Conservation (phyloP, 2,113 vertebrate genomes). For the Percina caprodes region DNA sequence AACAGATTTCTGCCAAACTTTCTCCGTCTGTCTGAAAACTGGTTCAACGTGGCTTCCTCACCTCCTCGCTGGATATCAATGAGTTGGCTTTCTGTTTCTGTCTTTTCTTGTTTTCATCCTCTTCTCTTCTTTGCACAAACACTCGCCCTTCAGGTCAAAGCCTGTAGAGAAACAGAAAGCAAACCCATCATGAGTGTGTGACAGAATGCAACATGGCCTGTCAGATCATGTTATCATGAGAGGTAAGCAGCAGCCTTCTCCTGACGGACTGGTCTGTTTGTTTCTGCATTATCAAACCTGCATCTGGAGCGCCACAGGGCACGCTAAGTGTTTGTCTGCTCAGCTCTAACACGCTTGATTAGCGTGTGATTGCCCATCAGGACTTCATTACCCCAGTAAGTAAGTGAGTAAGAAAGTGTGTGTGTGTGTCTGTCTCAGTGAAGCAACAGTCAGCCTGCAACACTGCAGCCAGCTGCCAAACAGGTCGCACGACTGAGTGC, state of each 20-base stretch:
- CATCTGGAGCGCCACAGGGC: constrained; percentile 30
- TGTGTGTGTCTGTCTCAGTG: neutral
- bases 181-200: constrained; percentile 23
- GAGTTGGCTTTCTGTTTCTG: neutral
- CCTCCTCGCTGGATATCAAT: neutral
- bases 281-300: neutral
- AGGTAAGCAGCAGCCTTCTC: constrained; percentile 45
- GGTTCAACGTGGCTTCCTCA: neutral
- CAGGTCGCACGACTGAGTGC: neutral
- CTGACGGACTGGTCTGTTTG: constrained; percentile 40
- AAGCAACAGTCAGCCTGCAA: neutral
- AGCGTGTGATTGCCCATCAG: constrained; percentile 37
- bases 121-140: neutral
- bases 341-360: constrained; percentile 15
- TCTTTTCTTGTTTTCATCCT: neutral
- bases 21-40: constrained; percentile 30
- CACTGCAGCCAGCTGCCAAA: neutral
- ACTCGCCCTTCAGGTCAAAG: constrained; percentile 44
- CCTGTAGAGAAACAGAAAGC: constrained; percentile 35
- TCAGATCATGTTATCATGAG: constrained; percentile 48
- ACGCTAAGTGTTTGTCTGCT: constrained; percentile 6
- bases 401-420: neutral
- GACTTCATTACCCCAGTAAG: constrained; percentile 30
- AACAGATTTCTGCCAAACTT: neutral
- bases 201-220: constrained; percentile 35